phyloP scores from a whole-genome alignment of 2,888 invertebrate species.

The Aleiodes alternator region DNA sequence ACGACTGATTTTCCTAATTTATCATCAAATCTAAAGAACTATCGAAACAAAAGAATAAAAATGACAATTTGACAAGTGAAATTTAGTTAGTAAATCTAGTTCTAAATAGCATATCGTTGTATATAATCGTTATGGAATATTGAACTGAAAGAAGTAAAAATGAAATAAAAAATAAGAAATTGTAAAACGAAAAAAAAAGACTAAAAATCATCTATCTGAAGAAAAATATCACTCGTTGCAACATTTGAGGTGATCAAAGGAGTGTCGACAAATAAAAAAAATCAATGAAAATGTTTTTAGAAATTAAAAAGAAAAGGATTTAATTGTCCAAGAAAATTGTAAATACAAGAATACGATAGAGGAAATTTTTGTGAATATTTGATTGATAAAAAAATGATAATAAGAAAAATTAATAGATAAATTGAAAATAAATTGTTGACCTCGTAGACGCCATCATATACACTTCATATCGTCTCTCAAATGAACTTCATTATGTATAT shows the following conservation, averaged over 20 bases:
- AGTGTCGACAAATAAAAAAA: slow-evolving; percentile 11
- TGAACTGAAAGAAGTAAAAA: slow-evolving; percentile 20
- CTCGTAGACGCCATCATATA: slow-evolving; percentile 70
- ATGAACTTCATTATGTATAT: slow-evolving; percentile 70
- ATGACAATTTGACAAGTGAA: slow-evolving; percentile 1
- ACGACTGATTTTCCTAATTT: no score
- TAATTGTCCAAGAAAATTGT: slow-evolving; percentile 16
- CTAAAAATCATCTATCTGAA: not conserved
- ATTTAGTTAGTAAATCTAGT: slow-evolving; percentile 17
- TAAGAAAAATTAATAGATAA: not conserved
- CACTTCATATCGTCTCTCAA: slow-evolving; percentile 68
- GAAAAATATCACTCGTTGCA: slow-evolving; percentile 18
- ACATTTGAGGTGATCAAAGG: slow-evolving; percentile 7
- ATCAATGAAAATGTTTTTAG: slow-evolving; percentile 12
- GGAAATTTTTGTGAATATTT: not conserved
- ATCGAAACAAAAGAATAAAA: not conserved
- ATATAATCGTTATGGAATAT: slow-evolving; percentile 51
- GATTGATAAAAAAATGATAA: not conserved
- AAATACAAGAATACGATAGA: slow-evolving; percentile 3
- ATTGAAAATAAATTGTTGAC: slow-evolving; percentile 52
- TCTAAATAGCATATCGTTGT: slow-evolving; percentile 44
- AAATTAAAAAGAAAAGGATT: not conserved
- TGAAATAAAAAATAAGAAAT: no score
- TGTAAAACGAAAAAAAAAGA: slow-evolving; percentile 4
- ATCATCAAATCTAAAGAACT: no score